Evolutionary conservation across 2,888 invertebrate genomes (phyloP).

Genomic region (Drosophila aldrichi): DNA sequence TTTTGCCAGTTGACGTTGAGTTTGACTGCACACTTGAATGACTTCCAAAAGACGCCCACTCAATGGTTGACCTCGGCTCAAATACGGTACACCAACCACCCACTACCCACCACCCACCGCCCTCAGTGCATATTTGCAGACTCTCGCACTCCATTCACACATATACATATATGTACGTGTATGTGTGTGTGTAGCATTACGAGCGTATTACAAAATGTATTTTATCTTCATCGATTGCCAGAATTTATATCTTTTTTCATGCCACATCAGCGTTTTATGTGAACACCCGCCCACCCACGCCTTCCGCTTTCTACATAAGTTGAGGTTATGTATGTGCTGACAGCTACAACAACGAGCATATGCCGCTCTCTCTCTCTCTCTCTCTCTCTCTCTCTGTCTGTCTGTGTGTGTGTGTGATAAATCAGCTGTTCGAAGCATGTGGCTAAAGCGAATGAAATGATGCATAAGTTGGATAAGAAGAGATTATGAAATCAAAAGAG

Average conservation of each 20-base stretch:
- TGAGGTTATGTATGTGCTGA: slow-evolving; percentile 70
- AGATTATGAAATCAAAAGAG: slow-evolving; percentile 19
- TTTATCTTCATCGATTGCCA: slow-evolving; percentile 83
- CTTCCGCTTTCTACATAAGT: slow-evolving; percentile 19
- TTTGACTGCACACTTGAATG: slow-evolving; percentile 72
- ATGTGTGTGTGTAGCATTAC: slow-evolving; percentile 47
- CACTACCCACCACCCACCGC: not conserved
- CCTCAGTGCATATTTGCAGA: slow-evolving; percentile 9
- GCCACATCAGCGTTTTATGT: slow-evolving; percentile 76
- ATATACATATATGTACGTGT: not conserved
- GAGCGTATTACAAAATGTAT: slow-evolving; percentile 79
- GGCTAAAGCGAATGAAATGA: slow-evolving; percentile 42
- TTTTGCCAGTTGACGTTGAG: slow-evolving; percentile 53
- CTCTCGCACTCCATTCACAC: slow-evolving; percentile 16
- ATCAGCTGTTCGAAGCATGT: slow-evolving; percentile 62
- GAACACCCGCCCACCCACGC: slow-evolving; percentile 10
- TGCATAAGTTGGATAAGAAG: slow-evolving; percentile 35
- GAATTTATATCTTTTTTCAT: slow-evolving; percentile 82
- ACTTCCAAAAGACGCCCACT: slow-evolving; percentile 71
- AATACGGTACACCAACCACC: too few species aligned
- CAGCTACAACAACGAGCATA: slow-evolving; percentile 59
- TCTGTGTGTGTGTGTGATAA: slow-evolving; percentile 36
- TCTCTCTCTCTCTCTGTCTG: rapidly evolving
- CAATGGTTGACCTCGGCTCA: slow-evolving; percentile 63
- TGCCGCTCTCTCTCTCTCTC: slow-evolving; percentile 21